Percentiles rank a stretch among this genome's conserved stretches.
phyloP scores from a whole-genome alignment of 2,888 invertebrate species.

The Archaeoteleia sp. region DNA sequence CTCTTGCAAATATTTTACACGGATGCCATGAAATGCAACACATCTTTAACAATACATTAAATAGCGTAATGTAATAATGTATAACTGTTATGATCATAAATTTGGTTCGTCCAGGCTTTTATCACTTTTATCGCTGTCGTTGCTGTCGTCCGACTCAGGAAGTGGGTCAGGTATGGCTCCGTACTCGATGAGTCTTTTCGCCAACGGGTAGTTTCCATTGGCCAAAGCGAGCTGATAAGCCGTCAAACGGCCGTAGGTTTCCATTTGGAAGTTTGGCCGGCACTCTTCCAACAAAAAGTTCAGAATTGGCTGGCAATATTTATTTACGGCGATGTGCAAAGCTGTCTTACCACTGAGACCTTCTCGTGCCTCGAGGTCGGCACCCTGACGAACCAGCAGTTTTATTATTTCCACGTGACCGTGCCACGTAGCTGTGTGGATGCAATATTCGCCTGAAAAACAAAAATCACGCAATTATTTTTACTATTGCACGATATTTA shows the following conservation, averaged over 20 bases:
- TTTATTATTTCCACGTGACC: conserved; percentile 84
- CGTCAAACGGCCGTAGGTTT: conserved; percentile 82
- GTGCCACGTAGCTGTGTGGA: conserved; percentile 87
- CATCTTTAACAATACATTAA: too few relatives aligned
- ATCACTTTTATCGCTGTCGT: too few relatives aligned
- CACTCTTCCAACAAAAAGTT: conserved; percentile 81
- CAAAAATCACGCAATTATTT: too few relatives aligned
- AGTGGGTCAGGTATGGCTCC: conserved; percentile 64
- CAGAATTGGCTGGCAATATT: conserved; percentile 79
- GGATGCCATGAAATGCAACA: too few relatives aligned
- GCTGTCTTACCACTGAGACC: conserved; percentile 86
- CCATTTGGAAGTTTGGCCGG: conserved; percentile 77
- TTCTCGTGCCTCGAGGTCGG: conserved; percentile 89
- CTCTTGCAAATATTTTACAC: too few relatives aligned
- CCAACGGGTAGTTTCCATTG: conserved; percentile 57
- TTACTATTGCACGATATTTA: too few relatives aligned
- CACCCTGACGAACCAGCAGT: conserved; percentile 84
- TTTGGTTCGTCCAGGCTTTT: too few relatives aligned
- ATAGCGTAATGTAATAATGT: too few relatives aligned
- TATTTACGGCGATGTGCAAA: conserved; percentile 85
- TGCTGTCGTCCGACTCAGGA: too few relatives aligned
- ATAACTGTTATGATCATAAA: too few relatives aligned
- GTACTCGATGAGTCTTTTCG: conserved; percentile 68
- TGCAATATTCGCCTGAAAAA: conserved; percentile 88
- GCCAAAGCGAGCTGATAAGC: conserved; percentile 80